Percentiles rank a stretch among this genome's conserved stretches.
These are phyloP conservation scores for Atta colombica DNA, from an alignment of 1,140 invertebrate species.

Conservation along the genomic window DNA sequence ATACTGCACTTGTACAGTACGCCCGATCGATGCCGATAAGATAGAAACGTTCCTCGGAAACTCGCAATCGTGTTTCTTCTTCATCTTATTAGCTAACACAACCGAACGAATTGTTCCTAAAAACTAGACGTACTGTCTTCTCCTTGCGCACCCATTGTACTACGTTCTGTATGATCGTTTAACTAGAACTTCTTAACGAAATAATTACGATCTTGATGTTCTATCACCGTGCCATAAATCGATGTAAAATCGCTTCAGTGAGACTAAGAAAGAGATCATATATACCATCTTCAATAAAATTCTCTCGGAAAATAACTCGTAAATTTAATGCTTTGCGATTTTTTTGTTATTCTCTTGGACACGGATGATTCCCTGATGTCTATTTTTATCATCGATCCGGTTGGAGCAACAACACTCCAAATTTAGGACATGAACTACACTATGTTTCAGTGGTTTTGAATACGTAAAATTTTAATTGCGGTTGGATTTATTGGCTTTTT, in stretches of 20 bases:
- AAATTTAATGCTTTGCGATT: not conserved
- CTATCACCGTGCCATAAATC: slow-evolving; percentile 1
- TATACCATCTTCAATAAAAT: not conserved
- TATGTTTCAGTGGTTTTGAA: not conserved
- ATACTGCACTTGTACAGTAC: slow-evolving; percentile 68
- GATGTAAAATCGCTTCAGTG: not conserved
- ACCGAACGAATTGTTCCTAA: slow-evolving; percentile 62
- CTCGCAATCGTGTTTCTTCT: slow-evolving; percentile 46
- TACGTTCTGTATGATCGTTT: slow-evolving; percentile 59
- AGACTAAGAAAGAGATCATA: not conserved
- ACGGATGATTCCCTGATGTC: not conserved
- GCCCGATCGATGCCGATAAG: slow-evolving; percentile 65
- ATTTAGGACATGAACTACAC: not conserved
- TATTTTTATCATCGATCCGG: not conserved
- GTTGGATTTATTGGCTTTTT: not conserved
- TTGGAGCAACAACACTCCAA: not conserved
- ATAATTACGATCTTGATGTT: not conserved
- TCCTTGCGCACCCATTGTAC: slow-evolving; percentile 45
- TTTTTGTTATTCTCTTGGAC: not conserved
- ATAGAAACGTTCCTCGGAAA: slow-evolving; percentile 25
- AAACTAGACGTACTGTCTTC: slow-evolving; percentile 27
- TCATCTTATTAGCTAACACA: slow-evolving; percentile 55
- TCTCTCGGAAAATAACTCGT: slow-evolving; percentile 14
- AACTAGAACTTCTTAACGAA: slow-evolving; percentile 32
- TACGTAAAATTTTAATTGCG: slow-evolving; percentile 2